phyloP scores from a whole-genome alignment of 1,140 invertebrate species.

The Sesamia nonagrioides region DNA sequence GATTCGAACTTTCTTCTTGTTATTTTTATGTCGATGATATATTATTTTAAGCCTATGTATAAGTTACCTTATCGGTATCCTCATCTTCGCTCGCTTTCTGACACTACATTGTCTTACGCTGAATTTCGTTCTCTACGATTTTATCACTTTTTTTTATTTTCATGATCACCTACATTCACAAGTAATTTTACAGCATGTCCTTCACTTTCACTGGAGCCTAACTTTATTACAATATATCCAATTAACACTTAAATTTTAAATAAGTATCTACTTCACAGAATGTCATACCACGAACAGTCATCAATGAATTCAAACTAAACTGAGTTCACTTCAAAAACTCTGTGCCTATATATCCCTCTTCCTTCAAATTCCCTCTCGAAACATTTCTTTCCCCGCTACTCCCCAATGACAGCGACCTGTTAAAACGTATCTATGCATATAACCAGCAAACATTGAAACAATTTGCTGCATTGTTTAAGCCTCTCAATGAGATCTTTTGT shows the following conservation, averaged over 20 bases:
- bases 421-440: conserved; percentile 16
- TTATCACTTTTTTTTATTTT: no score
- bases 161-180: no score
- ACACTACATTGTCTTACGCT: no score
- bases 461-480: conserved; percentile 32
- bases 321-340: conserved; percentile 8
- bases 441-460: conserved; percentile 24
- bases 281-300: neutral
- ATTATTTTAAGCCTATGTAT: neutral
- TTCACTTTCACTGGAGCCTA: no score
- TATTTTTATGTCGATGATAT: neutral
- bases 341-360: neutral
- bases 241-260: no score
- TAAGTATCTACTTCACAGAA: neutral
- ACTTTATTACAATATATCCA: no score
- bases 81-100: no score
- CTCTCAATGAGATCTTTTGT: conserved; percentile 24
- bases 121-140: no score
- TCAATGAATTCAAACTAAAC: neutral
- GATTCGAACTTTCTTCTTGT: neutral
- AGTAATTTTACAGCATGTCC: no score
- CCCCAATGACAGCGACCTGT: neutral
- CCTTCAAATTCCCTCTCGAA: neutral
- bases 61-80: no score
- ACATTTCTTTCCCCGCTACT: conserved; percentile 4